These are phyloP conservation scores for Nasonia longicornis DNA, from an alignment of 1,140 invertebrate species.

Conservation along the genomic window DNA sequence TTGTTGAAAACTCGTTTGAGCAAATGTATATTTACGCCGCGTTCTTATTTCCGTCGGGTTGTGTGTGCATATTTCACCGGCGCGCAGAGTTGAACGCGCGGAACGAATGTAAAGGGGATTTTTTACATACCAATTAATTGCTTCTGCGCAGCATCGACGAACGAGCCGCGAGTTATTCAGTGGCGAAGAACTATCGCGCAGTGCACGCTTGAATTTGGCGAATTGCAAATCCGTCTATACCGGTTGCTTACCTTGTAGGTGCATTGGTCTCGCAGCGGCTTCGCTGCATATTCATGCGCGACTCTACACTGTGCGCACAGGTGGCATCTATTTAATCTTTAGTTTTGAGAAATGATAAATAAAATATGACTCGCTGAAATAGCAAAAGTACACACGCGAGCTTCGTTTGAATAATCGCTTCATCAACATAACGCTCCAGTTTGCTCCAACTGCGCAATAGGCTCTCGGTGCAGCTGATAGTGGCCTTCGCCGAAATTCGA, in stretches of 20 bases:
- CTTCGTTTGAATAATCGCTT: neutral
- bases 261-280: neutral
- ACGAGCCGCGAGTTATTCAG: too few species aligned
- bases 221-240: slow-evolving; percentile 5
- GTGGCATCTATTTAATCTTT: slow-evolving; percentile 7
- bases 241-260: neutral
- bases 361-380: neutral
- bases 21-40: too few species aligned
- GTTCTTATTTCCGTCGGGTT: too few species aligned
- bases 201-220: neutral
- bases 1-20: neutral
- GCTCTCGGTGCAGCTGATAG: neutral
- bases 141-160: too few species aligned
- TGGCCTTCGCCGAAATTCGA: neutral
- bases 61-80: too few species aligned
- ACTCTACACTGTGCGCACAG: neutral
- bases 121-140: too few species aligned
- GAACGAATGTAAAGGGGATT: too few species aligned
- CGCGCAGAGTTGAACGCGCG: too few species aligned
- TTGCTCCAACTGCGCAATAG: neutral
- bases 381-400: neutral
- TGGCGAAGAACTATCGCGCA: neutral
- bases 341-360: neutral
- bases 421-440: neutral
- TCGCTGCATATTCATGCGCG: neutral